Conservation (phyloP, 2,888 invertebrate species). For the Leucoma salicis region DNA sequence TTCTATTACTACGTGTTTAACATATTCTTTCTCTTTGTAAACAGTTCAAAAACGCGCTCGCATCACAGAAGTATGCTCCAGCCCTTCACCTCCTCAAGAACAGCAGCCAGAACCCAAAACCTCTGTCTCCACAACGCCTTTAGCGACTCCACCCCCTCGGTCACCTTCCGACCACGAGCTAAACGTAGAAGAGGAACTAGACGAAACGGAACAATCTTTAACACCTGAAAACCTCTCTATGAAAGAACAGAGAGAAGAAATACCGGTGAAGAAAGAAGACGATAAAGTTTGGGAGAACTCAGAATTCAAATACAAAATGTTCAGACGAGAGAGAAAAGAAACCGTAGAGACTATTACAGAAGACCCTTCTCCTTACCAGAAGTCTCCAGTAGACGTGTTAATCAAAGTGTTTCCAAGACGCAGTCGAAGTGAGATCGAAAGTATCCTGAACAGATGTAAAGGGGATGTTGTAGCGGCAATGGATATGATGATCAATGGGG, state of each 20-base stretch:
- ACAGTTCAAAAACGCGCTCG: slow-evolving; percentile 78
- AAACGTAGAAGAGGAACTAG: slow-evolving; percentile 82
- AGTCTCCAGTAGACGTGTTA: slow-evolving; percentile 93
- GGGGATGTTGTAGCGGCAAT: slow-evolving; percentile 96
- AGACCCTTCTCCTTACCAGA: slow-evolving; percentile 68
- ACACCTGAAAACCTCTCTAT: slow-evolving; percentile 92
- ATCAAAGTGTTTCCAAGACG: slow-evolving; percentile 94
- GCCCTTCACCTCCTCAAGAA: slow-evolving; percentile 65
- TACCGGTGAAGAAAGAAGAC: slow-evolving; percentile 75
- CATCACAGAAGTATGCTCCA: slow-evolving; percentile 71
- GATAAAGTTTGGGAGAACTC: slow-evolving; percentile 71
- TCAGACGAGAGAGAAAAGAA: slow-evolving; percentile 52
- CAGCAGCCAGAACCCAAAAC: slow-evolving; percentile 56
- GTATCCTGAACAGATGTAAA: slow-evolving; percentile 90
- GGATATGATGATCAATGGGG: slow-evolving; percentile 91
- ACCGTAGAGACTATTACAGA: slow-evolving; percentile 45
- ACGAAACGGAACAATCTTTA: slow-evolving; percentile 79
- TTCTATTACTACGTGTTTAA: slow-evolving; percentile 12
- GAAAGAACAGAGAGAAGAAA: slow-evolving; percentile 84
- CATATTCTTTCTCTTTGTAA: slow-evolving; percentile 43
- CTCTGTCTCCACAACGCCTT: slow-evolving; percentile 57
- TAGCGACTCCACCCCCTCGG: slow-evolving; percentile 65
- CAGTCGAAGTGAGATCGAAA: slow-evolving; percentile 92
- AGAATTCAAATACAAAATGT: slow-evolving; percentile 70
- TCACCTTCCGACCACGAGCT: slow-evolving; percentile 77